Conservation (phyloP, 1,140 invertebrate species). For the Odontomachus brunneus region DNA sequence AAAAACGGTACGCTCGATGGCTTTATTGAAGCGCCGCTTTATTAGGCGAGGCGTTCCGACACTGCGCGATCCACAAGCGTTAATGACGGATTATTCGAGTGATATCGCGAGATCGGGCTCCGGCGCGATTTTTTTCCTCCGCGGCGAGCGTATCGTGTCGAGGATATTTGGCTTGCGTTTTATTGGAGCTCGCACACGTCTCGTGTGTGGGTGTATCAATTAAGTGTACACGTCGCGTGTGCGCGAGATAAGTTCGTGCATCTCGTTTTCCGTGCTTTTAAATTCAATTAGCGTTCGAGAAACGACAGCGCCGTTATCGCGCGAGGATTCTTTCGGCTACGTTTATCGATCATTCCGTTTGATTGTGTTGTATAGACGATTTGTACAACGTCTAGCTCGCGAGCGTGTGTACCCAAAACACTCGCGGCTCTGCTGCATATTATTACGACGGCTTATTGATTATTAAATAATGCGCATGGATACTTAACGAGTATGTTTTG, state of each 20-base stretch:
- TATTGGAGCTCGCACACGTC: too few relatives aligned
- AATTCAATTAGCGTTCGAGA: conserved; percentile 13
- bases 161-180: too few relatives aligned
- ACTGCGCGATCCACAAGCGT: too few relatives aligned
- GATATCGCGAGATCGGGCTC: too few relatives aligned
- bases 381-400: background rate
- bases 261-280: background rate
- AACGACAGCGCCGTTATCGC: conserved; percentile 34
- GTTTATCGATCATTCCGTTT: conserved; percentile 57
- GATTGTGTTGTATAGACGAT: conserved; percentile 12
- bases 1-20: background rate
- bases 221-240: background rate
- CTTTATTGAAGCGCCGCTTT: background rate
- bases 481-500: background rate
- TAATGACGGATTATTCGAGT: too few relatives aligned
- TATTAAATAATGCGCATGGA: conserved; percentile 29
- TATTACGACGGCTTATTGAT: conserved; percentile 18
- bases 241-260: background rate
- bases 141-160: too few relatives aligned
- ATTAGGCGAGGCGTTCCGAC: too few relatives aligned
- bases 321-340: conserved; percentile 36
- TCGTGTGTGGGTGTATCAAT: background rate
- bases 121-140: too few relatives aligned
- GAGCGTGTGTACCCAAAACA: background rate
- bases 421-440: background rate